Evolutionary conservation across 2,797 vertebrate genomes (phyloP).

Genomic region (Jordanella pulchra): DNA sequence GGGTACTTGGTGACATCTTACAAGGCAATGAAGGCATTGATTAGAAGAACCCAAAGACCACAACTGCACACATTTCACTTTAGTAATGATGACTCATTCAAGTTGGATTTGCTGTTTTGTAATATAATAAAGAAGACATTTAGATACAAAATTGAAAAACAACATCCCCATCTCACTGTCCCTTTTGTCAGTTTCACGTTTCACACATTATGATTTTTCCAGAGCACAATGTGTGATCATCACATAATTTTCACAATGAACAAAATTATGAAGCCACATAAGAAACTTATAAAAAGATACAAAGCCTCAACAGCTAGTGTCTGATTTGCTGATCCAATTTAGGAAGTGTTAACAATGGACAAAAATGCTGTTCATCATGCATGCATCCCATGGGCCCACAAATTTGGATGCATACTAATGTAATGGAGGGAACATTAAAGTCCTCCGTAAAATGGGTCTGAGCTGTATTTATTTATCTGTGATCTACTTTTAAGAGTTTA

Average conservation of each 20-base stretch:
- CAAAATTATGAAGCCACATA: slow-evolving; percentile 27
- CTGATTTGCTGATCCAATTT: slow-evolving; percentile 25
- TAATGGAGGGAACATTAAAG: background rate
- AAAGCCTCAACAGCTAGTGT: slow-evolving; percentile 26
- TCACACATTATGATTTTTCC: slow-evolving; percentile 28
- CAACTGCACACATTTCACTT: slow-evolving; percentile 2
- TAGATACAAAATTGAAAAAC: slow-evolving; percentile 12
- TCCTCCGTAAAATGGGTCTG: background rate
- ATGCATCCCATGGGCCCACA: slow-evolving; percentile 10
- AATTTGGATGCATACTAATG: background rate
- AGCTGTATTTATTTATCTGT: background rate
- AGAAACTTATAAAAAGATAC: slow-evolving; percentile 7
- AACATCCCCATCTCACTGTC: slow-evolving; percentile 15
- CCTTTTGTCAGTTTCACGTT: slow-evolving; percentile 36
- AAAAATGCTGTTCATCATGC: slow-evolving; percentile 1
- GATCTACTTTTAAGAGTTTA: background rate
- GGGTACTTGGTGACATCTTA: background rate
- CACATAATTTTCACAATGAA: slow-evolving; percentile 36
- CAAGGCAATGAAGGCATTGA: background rate
- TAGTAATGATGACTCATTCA: background rate
- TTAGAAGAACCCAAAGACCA: background rate
- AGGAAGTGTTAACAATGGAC: slow-evolving; percentile 14
- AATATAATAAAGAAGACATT: background rate
- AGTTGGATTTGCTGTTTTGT: background rate
- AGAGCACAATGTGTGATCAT: slow-evolving; percentile 44